Evolutionary conservation across 1,140 invertebrate genomes (phyloP), one percentile per base, ranked within the genome.

Genomic region (Orius laevigatus): DNA sequence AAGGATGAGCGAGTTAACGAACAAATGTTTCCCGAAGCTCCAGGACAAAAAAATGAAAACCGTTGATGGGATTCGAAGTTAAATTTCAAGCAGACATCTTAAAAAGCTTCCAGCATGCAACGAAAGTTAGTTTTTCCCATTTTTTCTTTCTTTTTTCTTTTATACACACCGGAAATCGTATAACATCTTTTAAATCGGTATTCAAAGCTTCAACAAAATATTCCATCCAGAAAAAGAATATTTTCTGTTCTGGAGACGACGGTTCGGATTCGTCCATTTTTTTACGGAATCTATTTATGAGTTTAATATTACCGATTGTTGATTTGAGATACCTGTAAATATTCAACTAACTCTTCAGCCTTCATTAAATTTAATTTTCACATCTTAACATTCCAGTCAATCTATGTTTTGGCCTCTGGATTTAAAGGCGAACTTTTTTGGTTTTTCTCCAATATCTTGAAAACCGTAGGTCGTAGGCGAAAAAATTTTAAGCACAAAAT

Each of bases 211-310:
- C 93, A 4, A 89, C 74, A 64, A 99, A 98, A 68, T 94, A 98
- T 58, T 99, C 95, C 75, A 95, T 91, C 93, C 94, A 99, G 66
- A 98, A 98, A 56, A 79, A 73, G 65, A 96, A 96, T 1, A 94
- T 72, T 66, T 89, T 77, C 62, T 90, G 82, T 63, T 91, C 87
- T 0, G 85, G 77, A 14, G 77, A 70, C 16, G 16, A 19, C 19
- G 63, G 60, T 59, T 76, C 71, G 12, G 65, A 61, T 48, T 81
- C 79, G 53, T 84, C 80, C 50, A 69, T 74, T 58, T 81, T 81
- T 62, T 87, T 91, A 39, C 89, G 73, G 68, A 92, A 95, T 46
- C 81, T 76, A 66, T 91, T 86, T 62, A 99, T 98, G 10, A 99
- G 68, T 56, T 82, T 78, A 57, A 99, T 98, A 67, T 99, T 99